Evolutionary conservation across 2,888 invertebrate genomes (phyloP).

Genomic region (Aporophyla lueneburgensis): DNA sequence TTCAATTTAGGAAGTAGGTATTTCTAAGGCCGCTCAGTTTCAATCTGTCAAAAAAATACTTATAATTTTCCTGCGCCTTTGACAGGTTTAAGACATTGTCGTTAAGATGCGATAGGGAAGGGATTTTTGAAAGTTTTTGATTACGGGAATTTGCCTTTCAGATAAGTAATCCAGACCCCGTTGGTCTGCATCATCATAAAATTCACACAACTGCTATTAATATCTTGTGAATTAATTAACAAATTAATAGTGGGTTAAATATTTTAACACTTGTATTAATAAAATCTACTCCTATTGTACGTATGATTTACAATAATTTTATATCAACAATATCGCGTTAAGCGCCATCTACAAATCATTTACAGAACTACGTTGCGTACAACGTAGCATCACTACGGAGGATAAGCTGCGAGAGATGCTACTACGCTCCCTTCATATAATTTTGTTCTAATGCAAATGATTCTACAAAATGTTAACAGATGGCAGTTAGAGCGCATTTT

Average conservation of each 20-base stretch:
- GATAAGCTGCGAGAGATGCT: neutral
- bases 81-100: no score
- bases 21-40: neutral
- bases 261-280: neutral
- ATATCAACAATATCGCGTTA: neutral
- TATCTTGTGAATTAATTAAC: neutral
- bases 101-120: no score
- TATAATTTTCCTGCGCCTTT: neutral
- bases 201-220: neutral
- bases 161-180: neutral
- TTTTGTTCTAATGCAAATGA: neutral
- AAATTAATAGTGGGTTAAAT: neutral
- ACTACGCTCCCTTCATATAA: neutral
- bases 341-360: constrained; percentile 48
- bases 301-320: no score
- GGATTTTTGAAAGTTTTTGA: neutral
- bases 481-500: constrained; percentile 41
- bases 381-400: neutral
- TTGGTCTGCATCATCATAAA: no score
- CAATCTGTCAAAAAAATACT: neutral
- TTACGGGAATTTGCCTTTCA: neutral
- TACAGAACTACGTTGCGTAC: neutral
- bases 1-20: no score
- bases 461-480: constrained; percentile 48
- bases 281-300: neutral